These are phyloP conservation scores for Drosophila seguyi DNA, from an alignment of 1,140 invertebrate genomes.

Conservation along the genomic window DNA sequence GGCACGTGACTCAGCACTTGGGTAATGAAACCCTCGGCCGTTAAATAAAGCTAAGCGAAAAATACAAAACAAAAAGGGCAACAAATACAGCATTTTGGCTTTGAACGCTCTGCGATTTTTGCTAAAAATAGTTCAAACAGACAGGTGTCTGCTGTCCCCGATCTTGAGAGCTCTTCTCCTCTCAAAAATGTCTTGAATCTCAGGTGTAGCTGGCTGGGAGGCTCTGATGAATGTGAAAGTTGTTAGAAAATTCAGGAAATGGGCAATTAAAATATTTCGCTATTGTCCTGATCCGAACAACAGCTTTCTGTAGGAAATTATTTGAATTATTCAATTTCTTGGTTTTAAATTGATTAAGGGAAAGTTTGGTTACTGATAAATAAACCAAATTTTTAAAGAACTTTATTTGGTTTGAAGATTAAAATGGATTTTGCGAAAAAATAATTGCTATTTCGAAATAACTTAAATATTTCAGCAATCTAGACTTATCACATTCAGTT, in stretches of 20 bases:
- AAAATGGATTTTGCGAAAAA: too few relatives aligned
- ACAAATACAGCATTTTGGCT: conserved; percentile 31
- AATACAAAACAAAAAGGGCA: not conserved
- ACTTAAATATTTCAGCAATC: too few relatives aligned
- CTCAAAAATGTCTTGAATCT: not conserved
- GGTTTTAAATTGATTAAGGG: not conserved
- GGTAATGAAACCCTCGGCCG: conserved; percentile 42
- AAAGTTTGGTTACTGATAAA: not conserved
- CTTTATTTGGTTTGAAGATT: not conserved
- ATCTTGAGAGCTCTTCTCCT: conserved; percentile 5
- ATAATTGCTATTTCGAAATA: too few relatives aligned
- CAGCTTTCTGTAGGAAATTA: not conserved
- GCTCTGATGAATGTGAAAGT: conserved; percentile 29
- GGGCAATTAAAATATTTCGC: not conserved
- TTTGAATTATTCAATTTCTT: not conserved
- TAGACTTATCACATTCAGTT: not conserved
- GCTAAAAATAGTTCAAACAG: conserved; percentile 62
- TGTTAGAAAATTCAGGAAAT: conserved; percentile 3
- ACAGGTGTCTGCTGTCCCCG: conserved; percentile 20
- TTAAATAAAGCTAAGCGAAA: conserved; percentile 19
- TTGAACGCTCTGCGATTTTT: conserved; percentile 52
- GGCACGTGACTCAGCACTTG: conserved; percentile 73
- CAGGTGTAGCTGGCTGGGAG: not conserved
- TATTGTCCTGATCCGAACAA: not conserved
- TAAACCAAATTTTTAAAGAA: not conserved